Base-by-base conservation (phyloP, 2,797 vertebrate species). In the Fundulus diaphanus region DNA sequence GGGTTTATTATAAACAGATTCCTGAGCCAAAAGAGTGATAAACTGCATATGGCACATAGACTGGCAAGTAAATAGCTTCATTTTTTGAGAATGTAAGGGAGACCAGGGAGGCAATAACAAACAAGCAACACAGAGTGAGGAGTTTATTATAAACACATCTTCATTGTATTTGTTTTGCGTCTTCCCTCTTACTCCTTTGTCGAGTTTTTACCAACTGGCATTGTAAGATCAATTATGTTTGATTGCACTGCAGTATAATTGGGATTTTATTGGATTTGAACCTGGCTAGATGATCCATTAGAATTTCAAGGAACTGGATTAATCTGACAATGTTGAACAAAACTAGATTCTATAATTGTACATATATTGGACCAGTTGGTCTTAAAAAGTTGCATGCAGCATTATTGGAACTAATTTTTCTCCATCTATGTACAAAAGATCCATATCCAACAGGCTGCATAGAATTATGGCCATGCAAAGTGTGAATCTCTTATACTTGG, bases 1-100 rank as follows among this genome's bases (percentile, higher is more conserved):
- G 52, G 84, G 76, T 83, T 88, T 81, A 81, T 71, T 52, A 2
- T 52, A 68, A 81, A 87, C 71, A 75, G 31, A 86, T 71, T 68
- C 73, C 57, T 24, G 76, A 83, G 85, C 82, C 82, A 78, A 70
- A 82, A 56, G 66, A 27, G 74, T 24, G 13, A 74, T 68, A 71
- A 29, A 42, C 56, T 70, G 35, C 74, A 79, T 24, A 65, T 42
- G 63, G 63, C 63, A 31, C 40, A 70, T 5, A 49, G 44, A 51
- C 44, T 24, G 68, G 46, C 65, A 69, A 0, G 16, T 7, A 33
- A 51, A 79, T 2, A 18, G 70, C 54, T 81, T 78, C 59, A 69
- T 82, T 76, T 70, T 70, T 63, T 40, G 44, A 33, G 48, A 35
- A 7, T 51, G 22, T 31, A 37, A 66, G 63, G 37, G 24, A 40